phyloP scores from a whole-genome alignment of 2,113 vertebrate species.

The Anser cygnoides region DNA sequence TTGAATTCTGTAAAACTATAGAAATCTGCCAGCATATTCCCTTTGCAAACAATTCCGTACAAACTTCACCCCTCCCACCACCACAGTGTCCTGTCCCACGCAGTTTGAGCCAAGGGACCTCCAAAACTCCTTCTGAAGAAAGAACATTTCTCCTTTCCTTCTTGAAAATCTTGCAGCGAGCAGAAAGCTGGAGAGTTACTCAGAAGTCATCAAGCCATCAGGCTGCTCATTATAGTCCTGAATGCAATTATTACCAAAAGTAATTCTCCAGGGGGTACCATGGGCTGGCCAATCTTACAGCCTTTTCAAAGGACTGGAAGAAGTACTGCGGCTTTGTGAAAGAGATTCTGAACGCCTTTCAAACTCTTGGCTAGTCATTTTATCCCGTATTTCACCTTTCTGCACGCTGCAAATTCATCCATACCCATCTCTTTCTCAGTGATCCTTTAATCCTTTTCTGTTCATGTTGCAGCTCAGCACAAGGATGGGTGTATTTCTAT shows the following conservation, averaged over 20 bases:
- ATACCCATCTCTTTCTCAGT: neutral
- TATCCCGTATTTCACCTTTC: neutral
- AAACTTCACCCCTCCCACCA: neutral
- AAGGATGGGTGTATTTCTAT: neutral
- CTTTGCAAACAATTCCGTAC: neutral
- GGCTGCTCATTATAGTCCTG: neutral
- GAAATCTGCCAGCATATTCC: neutral
- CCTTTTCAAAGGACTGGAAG: neutral
- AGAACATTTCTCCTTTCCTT: neutral
- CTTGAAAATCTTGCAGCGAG: neutral
- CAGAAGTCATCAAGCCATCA: neutral
- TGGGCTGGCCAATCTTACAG: neutral
- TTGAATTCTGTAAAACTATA: neutral
- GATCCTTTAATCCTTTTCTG: slow-evolving; percentile 32
- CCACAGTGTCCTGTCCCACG: neutral
- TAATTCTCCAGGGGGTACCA: neutral
- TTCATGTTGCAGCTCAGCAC: neutral
- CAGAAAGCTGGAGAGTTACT: neutral
- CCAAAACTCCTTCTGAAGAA: neutral
- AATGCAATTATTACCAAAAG: neutral
- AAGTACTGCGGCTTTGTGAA: neutral
- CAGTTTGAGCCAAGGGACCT: neutral
- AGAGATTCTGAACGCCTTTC: slow-evolving; percentile 25
- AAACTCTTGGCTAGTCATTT: neutral
- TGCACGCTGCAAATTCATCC: neutral